Evolutionary conservation across 2,113 vertebrate species (phyloP), one percentile per base, ranked within the genome.

Genomic region (Plotosus lineatus): DNA sequence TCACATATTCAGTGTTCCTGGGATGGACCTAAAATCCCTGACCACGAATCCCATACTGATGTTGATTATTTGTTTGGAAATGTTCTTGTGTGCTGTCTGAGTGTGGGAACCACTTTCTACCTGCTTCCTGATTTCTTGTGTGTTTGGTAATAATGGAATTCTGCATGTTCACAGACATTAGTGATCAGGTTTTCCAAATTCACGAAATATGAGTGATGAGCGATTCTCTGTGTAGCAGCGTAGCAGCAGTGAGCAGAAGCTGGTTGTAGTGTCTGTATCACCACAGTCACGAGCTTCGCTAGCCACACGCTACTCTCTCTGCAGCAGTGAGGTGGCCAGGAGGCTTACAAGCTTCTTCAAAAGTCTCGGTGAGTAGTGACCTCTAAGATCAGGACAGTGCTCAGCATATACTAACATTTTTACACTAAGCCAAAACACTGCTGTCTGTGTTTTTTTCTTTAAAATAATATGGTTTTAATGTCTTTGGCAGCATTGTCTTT

Each of bases 271-370:
- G 75, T 99, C 98, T 0, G 85, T 99, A 17, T 99, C 97, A 0
- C 97, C 98, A 0, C 98, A 99, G 72, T 97, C 97, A 77, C 93
- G 94, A 88, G 97, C 97, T 0, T 98, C 98, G 0, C 90, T 99
- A 6, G 98, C 97, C 9, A 95, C 94, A 0, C 91, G 65, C 42
- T 97, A 92, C 63, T 88, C 91, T 73, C 88, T 99, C 86, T 92
- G 84, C 21, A 88, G 94, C 36, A 87, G 92, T 38, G 95, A 98
- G 53, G 91, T 94, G 0, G 95, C 95, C 15, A 91, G 90, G 86
- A 96, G 93, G 83, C 84, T 99, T 36, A 96, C 95, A 0, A 61
- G 91, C 0, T 98, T 97, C 94, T 92, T 99, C 3, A 97, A 98
- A 91, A 89, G 85, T 28, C 81, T 97, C 61, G 98, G 97, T 94